Evolutionary conservation across 2,888 invertebrate species (phyloP).

Genomic region (Tetheella fluctuosa): DNA sequence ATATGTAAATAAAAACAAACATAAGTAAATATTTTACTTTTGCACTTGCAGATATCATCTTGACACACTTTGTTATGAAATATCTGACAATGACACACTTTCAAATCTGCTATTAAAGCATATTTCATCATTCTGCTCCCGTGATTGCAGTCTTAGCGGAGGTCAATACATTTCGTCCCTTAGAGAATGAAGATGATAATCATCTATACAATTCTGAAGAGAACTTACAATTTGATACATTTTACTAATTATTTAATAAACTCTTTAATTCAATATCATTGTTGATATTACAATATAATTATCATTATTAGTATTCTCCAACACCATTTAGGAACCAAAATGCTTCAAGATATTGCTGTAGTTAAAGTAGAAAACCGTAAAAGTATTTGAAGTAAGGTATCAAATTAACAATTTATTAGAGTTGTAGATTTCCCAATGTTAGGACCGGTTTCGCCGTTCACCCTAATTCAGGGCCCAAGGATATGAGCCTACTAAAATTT

Average conservation of each 20-base stretch:
- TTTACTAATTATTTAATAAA: no score
- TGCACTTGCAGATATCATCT: conserved; percentile 44
- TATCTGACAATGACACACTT: conserved; percentile 72
- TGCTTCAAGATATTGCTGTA: neutral
- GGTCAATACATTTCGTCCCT: conserved; percentile 30
- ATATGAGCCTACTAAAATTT: conserved; percentile 44
- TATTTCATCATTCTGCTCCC: conserved; percentile 40
- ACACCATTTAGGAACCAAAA: no score
- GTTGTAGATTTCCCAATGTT: conserved; percentile 26
- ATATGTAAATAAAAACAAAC: neutral
- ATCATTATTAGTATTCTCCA: no score
- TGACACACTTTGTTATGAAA: conserved; percentile 63
- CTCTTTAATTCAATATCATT: no score
- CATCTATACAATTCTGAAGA: neutral
- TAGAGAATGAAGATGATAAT: conserved; percentile 16
- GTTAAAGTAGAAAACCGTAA: neutral
- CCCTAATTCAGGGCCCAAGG: conserved; percentile 59
- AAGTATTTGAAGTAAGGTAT: conserved; percentile 2
- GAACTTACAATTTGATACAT: no score
- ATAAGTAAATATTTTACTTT: conserved; percentile 12
- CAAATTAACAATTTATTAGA: conserved; percentile 10
- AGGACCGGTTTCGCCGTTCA: conserved; percentile 49
- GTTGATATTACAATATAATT: no score
- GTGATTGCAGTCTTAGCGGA: conserved; percentile 19
- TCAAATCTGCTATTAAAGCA: conserved; percentile 51